phyloP scores from a whole-genome alignment of 2,888 invertebrate genomes.

The Pachymerium ferrugineum region DNA sequence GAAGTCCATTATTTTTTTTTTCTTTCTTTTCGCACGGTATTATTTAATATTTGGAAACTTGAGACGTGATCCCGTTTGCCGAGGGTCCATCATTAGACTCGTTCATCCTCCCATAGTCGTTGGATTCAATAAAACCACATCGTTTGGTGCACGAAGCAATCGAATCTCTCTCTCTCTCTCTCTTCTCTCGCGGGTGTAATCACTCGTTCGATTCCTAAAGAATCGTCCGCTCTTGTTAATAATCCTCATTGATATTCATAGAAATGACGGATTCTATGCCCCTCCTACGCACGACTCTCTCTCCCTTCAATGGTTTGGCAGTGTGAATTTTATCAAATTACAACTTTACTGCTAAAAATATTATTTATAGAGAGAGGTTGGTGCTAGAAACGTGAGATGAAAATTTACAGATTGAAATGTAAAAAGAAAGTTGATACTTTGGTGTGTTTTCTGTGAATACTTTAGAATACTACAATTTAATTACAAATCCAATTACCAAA shows the following conservation, averaged over 20 bases:
- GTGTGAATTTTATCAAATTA: slow-evolving; percentile 8
- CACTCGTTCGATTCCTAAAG: slow-evolving; percentile 9
- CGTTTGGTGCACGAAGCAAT: slow-evolving; percentile 22
- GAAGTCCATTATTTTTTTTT: not conserved
- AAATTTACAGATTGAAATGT: not conserved
- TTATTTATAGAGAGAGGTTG: not conserved
- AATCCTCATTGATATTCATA: slow-evolving; percentile 32
- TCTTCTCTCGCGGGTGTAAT: not conserved
- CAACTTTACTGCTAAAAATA: not conserved
- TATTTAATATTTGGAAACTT: not conserved
- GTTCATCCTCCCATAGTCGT: slow-evolving; percentile 18
- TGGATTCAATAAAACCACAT: slow-evolving; percentile 31
- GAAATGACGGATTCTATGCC: not conserved
- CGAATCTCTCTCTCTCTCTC: slow-evolving; percentile 11
- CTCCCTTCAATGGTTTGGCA: not conserved
- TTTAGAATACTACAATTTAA: too few species aligned
- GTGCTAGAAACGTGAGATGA: too few species aligned
- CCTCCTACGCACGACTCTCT: not conserved
- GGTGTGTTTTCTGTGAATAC: too few species aligned
- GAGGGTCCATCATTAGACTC: slow-evolving; percentile 6
- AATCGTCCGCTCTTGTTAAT: slow-evolving; percentile 26
- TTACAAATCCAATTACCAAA: too few species aligned
- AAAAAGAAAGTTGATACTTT: too few species aligned
- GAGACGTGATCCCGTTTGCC: not conserved
- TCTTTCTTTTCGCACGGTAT: not conserved